Evolutionary conservation across 2,797 vertebrate genomes (phyloP), one percentile per base, ranked within the genome.

Genomic region (Pampus argenteus): DNA sequence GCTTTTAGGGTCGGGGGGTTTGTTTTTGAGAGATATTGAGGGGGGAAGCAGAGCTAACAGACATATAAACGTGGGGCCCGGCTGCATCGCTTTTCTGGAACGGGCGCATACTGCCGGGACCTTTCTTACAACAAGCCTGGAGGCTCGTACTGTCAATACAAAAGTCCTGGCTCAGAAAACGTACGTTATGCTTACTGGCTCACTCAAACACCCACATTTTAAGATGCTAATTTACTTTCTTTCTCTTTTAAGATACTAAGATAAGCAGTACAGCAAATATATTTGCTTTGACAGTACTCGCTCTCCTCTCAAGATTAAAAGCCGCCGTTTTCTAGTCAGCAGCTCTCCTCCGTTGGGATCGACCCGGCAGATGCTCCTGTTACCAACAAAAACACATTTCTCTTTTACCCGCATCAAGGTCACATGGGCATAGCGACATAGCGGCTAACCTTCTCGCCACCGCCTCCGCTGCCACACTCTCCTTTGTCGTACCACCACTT

Each of bases 401-500:
- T 76, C 49, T 79, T 96, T 96, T 96, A 96, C 96, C 96, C 96
- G 92, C 95, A 96, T 91, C 80, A 86, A 69, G 80, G 84, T 88
- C 87, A 92, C 88, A 85, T 94, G 95, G 95, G 95, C 89, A 88
- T 66, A 92, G 90, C 95, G 95, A 96, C 96, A 96, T 96, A 95
- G 96, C 95, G 95, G 96, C 97, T 98, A 95, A 98, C 97, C 97
- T 98, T 98, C 96, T 97, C 97, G 95, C 97, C 97, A 95, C 97
- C 97, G 95, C 97, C 97, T 95, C 97, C 97, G 97, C 97, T 98
- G 96, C 97, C 97, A 90, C 97, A 98, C 79, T 98, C 97, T 94
- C 97, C 97, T 95, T 98, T 98, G 97, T 98, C 97, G 97, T 98
- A 98, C 97, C 97, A 98, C 97, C 97, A 98, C 96, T 98, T 98